phyloP scores from a whole-genome alignment of 2,888 invertebrate species.

The Pogonocherus hispidulus region DNA sequence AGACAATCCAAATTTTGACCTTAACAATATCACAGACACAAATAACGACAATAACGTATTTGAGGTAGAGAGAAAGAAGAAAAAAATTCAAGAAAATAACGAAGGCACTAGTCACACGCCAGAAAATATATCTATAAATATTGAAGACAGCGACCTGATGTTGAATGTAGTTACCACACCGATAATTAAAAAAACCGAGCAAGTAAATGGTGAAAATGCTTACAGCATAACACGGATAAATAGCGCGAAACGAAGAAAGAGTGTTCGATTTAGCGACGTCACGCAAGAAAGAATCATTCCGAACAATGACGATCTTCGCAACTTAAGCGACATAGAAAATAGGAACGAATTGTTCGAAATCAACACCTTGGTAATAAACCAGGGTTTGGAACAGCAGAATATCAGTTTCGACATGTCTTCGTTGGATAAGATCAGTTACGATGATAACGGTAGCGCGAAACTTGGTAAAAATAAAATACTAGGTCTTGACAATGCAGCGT shows the following conservation, averaged over 20 bases:
- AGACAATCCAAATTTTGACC: constrained; percentile 45
- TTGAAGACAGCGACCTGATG: constrained; percentile 52
- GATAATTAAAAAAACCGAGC: constrained; percentile 19
- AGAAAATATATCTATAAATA: constrained; percentile 11
- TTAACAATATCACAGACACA: not conserved
- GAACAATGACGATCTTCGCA: constrained; percentile 53
- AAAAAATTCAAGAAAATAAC: constrained; percentile 41
- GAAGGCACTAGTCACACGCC: constrained; percentile 49
- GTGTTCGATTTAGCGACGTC: constrained; percentile 59
- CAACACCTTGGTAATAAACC: constrained; percentile 39
- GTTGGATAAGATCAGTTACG: constrained; percentile 3
- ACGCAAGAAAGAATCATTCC: constrained; percentile 61
- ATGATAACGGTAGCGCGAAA: constrained; percentile 42
- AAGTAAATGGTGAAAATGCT: constrained; percentile 29
- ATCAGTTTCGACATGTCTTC: not conserved
- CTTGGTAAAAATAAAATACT: constrained; percentile 35
- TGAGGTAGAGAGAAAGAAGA: constrained; percentile 47
- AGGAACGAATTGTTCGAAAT: constrained; percentile 45
- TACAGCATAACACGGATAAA: constrained; percentile 24
- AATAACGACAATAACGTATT: constrained; percentile 5
- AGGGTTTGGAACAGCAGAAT: constrained; percentile 43
- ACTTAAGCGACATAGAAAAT: constrained; percentile 34
- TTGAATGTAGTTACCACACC: constrained; percentile 57
- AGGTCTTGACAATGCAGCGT: constrained; percentile 56
- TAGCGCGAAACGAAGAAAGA: constrained; percentile 47